Evolutionary conservation across 1,140 invertebrate genomes (phyloP), one percentile per base, ranked within the genome.

Genomic region (Pseudomyrmex sp.): DNA sequence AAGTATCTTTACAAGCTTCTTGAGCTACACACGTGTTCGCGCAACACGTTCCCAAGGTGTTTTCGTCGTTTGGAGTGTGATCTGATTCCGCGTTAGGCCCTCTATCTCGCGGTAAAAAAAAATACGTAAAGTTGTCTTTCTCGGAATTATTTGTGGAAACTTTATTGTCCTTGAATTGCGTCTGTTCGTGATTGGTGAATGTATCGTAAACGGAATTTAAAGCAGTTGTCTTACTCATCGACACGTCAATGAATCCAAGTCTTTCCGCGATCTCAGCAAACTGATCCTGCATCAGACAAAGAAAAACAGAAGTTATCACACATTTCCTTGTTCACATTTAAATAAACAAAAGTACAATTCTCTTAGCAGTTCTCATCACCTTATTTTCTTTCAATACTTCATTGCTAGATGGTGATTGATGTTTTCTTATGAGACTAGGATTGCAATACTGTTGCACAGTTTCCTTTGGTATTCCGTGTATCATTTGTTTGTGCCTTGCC

Each of bases 401-500:
- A 46, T 63, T 44, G 0, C 52, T 56, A 3, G 23, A 54, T 23
- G 65, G 63, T 12, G 20, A 18, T 44, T 70, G 84, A 46, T 35
- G 35, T 35, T 18, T 46, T n/a, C 18, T 84, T 4, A 46, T 66
- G 26, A 23, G 44, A 70, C 48, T 88, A 68, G 9, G 20, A 80
- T 84, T 76, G 9, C 5, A 62, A 50, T 84, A 58, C 66, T 79
- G 46, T 1, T 61, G 59, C 50, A n/a, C 8, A 46, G 86, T 85
- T 66, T 89, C 77, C 23, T 85, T 87, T 18, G n/a, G 50, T 72
- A 85, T 89, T 20, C 89, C 88, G 44, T 93, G 93, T 77, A 80
- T 76, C 48, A 93, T 93, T 70, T 86, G 87, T 86, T 92, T 93
- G 2, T 93, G 93, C 44, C 92, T 90, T 15, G 89, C 91, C n/a